Conservation (phyloP, 2,888 invertebrate genomes). For the Pediacus dermestoides region DNA sequence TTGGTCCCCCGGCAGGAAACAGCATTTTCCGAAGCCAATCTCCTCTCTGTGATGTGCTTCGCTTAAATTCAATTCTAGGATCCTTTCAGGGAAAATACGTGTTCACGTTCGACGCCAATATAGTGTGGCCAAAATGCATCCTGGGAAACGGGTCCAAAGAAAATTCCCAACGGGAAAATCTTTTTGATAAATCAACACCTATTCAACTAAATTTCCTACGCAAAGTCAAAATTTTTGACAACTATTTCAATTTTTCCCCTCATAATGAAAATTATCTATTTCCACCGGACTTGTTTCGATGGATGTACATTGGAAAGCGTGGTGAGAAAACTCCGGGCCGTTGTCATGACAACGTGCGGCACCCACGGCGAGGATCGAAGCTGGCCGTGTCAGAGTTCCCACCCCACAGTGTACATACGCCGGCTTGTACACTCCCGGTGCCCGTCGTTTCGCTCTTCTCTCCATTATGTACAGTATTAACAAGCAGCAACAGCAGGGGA, state of each 20-base stretch:
- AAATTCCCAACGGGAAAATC: no score
- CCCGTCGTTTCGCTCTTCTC: constrained; percentile 20
- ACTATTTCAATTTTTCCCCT: no score
- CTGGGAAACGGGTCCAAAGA: background rate
- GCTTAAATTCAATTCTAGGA: constrained; percentile 42
- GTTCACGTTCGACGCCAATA: constrained; percentile 23
- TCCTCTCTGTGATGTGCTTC: constrained; percentile 26
- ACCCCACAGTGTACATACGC: constrained; percentile 51
- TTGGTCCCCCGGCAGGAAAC: constrained; percentile 35
- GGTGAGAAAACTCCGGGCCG: constrained; percentile 39
- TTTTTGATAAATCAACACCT: no score
- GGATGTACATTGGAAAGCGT: background rate
- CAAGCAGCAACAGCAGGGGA: no score
- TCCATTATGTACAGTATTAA: constrained; percentile 38
- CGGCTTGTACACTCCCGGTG: constrained; percentile 45
- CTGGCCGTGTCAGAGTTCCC: constrained; percentile 51
- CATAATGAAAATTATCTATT: background rate
- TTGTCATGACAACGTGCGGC: constrained; percentile 46
- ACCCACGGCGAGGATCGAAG: constrained; percentile 50
- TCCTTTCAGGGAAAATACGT: constrained; percentile 42
- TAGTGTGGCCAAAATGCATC: no score
- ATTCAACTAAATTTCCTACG: no score
- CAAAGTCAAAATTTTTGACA: no score
- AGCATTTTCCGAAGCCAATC: constrained; percentile 45
- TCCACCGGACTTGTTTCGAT: constrained; percentile 1